These are phyloP conservation scores for Astropecten irregularis DNA, from an alignment of 53 echinoderm and acorn worm genomes.

Conservation along the genomic window DNA sequence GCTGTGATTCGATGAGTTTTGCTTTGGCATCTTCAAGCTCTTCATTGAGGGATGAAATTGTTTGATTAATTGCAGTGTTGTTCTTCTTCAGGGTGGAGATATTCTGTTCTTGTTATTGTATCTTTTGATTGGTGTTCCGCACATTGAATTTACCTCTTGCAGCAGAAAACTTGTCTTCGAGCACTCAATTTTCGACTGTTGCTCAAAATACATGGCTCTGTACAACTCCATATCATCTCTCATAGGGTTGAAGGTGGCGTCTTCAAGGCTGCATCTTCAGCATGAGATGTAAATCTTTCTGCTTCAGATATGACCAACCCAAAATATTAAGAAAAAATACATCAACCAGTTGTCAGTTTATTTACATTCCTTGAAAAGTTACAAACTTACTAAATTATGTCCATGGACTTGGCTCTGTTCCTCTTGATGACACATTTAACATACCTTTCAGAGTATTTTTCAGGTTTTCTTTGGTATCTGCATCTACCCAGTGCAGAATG, in stretches of 20 bases:
- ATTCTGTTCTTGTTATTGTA: neutral
- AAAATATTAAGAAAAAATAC: no score
- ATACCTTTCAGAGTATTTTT: no score
- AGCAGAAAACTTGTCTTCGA: slow-evolving; percentile 1
- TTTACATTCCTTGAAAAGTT: no score
- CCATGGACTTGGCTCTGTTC: no score
- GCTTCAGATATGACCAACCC: no score
- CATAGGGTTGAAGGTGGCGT: slow-evolving; percentile 3
- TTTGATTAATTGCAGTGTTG: neutral
- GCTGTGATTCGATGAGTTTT: neutral
- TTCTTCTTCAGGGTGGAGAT: neutral
- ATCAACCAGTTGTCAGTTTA: no score
- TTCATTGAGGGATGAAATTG: slow-evolving; percentile 5
- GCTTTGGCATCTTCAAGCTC: slow-evolving; percentile 1
- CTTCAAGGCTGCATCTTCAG: no score
- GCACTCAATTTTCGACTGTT: neutral
- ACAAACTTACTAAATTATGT: no score
- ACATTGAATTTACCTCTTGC: neutral
- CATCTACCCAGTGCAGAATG: no score
- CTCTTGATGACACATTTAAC: no score
- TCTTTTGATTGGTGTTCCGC: slow-evolving; percentile 8
- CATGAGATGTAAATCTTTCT: no score
- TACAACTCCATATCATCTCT: neutral
- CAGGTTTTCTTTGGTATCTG: no score
- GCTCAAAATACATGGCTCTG: slow-evolving; percentile 3